Evolutionary conservation across 2,888 invertebrate species (phyloP), one percentile per base, ranked within the genome.

Genomic region (Microplitis manilae): DNA sequence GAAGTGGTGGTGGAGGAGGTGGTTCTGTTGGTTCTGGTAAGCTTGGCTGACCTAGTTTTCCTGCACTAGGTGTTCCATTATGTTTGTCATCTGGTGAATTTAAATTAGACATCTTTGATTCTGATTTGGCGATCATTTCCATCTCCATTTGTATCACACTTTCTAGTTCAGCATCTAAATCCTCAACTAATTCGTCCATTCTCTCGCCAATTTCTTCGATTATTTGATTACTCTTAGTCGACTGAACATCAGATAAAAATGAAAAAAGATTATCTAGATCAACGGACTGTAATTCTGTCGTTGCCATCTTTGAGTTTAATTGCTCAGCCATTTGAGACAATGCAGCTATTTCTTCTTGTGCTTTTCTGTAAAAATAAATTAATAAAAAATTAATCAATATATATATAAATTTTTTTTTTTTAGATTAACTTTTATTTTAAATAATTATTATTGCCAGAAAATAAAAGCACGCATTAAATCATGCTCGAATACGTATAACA

Each of bases 201-300:
- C 94, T 94, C 85, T 95, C 95, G 0, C 95, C 95, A 64, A 96
- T 96, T 90, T 96, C 96, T 13, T 96, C 95, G 75, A 96, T 94
- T 17, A 94, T 90, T 69, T 93, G 93, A 81, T 94, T 94, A 81
- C 92, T 92, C 84, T 92, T 93, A 13, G 91, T 92, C 86, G 89
- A 92, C 68, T 91, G 91, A 61, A 95, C 94, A 84, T 97, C 97
- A 0, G 96, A 96, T 30, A 97, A 91, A 90, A 97, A 97, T 77
- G 96, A 96, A 90, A 97, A 97, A 84, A 97, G 91, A 90, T 96
- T 96, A 90, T 97, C 97, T 85, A 97, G 90, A 88, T 97, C 96
- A 0, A 97, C 95, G 0, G 95, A 94, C 85, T 96, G 96, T 7
- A 94, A 81, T 84, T 91, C 87, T 79, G 91, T 80, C 72, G 88